Percentiles rank a stretch among this genome's conserved stretches.
Conservation (phyloP, 1,140 invertebrate genomes). For the Latrodectus geometricus region DNA sequence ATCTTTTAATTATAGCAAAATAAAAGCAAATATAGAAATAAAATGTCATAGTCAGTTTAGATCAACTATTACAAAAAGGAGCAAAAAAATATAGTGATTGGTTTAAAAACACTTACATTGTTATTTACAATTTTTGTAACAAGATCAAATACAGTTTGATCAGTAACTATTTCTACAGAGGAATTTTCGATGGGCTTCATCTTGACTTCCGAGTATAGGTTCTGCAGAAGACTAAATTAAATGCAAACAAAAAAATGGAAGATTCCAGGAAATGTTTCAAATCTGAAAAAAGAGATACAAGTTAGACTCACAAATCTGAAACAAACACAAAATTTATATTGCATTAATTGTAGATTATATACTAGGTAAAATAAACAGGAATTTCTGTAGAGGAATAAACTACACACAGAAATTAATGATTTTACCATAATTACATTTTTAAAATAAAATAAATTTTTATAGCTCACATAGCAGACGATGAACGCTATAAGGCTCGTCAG, state of each 20-base stretch:
- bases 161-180: slow-evolving; percentile 54
- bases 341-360: too few relatives aligned
- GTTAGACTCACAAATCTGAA: too few relatives aligned
- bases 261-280: slow-evolving; percentile 62
- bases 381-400: neutral
- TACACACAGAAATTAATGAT: slow-evolving; percentile 1
- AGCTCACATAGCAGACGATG: slow-evolving; percentile 38
- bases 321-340: too few relatives aligned
- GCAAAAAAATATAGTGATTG: too few relatives aligned
- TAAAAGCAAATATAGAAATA: too few relatives aligned
- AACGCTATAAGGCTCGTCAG: slow-evolving; percentile 54
- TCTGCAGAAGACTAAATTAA: slow-evolving; percentile 16
- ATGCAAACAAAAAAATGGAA: slow-evolving; percentile 35
- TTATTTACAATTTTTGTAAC: slow-evolving; percentile 17
- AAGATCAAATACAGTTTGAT: slow-evolving; percentile 52
- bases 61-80: too few relatives aligned
- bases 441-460: neutral
- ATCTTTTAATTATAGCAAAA: too few relatives aligned
- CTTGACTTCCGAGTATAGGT: neutral
- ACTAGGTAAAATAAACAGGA: neutral
- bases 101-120: slow-evolving; percentile 27
- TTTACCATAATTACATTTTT: neutral
- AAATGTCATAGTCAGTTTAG: too few relatives aligned
- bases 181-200: slow-evolving; percentile 56
- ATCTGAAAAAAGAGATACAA: slow-evolving; percentile 16